Conservation (phyloP, 2,888 invertebrate genomes). For the Acleris literana region DNA sequence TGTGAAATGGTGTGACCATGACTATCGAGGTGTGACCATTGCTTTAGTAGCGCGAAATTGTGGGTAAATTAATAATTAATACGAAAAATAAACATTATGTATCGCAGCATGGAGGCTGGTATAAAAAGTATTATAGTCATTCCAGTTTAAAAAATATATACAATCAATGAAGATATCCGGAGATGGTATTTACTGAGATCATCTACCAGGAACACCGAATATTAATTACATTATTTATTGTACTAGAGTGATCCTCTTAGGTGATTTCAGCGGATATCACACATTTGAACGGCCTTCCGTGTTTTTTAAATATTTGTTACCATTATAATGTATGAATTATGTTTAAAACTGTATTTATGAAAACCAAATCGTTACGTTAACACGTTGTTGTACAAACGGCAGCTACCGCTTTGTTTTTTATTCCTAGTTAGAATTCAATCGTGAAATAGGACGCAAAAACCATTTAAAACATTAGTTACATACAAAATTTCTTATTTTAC, state of each 20-base stretch:
- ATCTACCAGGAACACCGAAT: too few species aligned
- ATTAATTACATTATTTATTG: too few species aligned
- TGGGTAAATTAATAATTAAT: conserved; percentile 12
- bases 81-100: conserved; percentile 12
- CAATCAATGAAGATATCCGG: too few species aligned
- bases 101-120: conserved; percentile 10
- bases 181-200: too few species aligned
- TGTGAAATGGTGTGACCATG: conserved; percentile 22
- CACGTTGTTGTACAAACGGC: conserved; percentile 33
- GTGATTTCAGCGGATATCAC: too few species aligned
- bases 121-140: conserved; percentile 5
- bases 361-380: conserved; percentile 15
- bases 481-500: too few species aligned
- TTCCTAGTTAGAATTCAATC: conserved; percentile 1
- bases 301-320: conserved; percentile 29
- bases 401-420: conserved; percentile 27
- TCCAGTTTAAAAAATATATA: neutral
- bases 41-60: conserved; percentile 16
- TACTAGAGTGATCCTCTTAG: too few species aligned
- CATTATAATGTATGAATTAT: conserved; percentile 27
- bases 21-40: neutral
- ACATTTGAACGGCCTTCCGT: neutral
- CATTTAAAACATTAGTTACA: neutral
- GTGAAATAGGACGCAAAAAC: conserved; percentile 3
- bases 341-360: conserved; percentile 19